Evolutionary conservation across 1,140 invertebrate species (phyloP), one percentile per base, ranked within the genome.

Genomic region (Drosophila hydei): DNA sequence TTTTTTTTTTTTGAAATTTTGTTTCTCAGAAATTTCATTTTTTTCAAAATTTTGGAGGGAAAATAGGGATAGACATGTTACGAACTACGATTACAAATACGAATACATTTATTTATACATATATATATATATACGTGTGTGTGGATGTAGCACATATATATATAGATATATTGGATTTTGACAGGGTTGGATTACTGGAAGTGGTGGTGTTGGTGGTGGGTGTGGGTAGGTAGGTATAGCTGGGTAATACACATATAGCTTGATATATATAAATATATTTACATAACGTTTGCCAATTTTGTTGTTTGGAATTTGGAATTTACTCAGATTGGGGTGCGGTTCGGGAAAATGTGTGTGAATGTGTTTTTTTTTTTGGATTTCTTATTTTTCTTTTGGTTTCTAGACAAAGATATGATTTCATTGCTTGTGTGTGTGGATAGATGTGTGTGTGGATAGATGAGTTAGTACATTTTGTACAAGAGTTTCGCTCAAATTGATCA

Each of bases 51-150:
- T 64, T 75, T 63, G 60, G 18, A 19, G 58, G 72, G 30, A 11
- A 33, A 11, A 70, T 40, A 69, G 75, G 72, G 60, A 76, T 48
- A 83, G 79, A 81, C 78, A 72, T 72, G 75, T 81, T 83, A 81
- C 78, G 47, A 33, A 38, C 58, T 77, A 77, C 75, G 71, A 77
- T 62, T 72, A 77, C 75, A 38, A 18, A 71, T 76, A 76, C 73
- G 76, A 77, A 78, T 52, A 72, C 69, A 62, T 40, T 58, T 33
- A 33, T 33, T 11, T 33, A 73, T 76, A 77, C 61, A 72, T 58
- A 51, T 51, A 67, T 9, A 58, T 58, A 40, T 40, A 48, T 27
- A 50, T n/a, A n/a, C n/a, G n/a, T n/a, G n/a, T n/a, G n/a, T n/a
- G n/a, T 58, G 23, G 21, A 68, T 38, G 48, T 45, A 67, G 16